Evolutionary conservation across 2,888 invertebrate species (phyloP), one percentile per base, ranked within the genome.

Genomic region (Lacanobia oleracea): DNA sequence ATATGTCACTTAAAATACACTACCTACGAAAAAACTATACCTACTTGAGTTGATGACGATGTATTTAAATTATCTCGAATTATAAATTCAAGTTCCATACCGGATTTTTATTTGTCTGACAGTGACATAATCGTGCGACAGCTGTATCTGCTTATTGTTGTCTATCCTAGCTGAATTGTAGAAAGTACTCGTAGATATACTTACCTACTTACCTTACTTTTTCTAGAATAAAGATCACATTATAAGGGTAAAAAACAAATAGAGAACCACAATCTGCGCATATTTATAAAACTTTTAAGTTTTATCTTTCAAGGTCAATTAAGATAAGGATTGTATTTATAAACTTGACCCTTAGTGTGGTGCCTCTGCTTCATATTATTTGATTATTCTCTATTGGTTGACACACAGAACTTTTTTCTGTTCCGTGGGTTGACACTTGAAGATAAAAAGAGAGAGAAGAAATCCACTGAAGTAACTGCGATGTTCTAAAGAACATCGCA

Each of bases 251-350:
- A 64, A 50, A 40, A 40, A 40, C n/a, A 1, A 64, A 40, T 10
- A 23, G 5, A 5, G 40, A 33, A 18, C 27, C 5, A 1, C 18
- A 66, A 18, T 18, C n/a, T 40, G 37, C 12, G 18, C 8, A 9
- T 5, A 53, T 51, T 21, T 51, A 51, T 16, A 54, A 27, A 54
- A 27, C 23, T 33, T 37, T 56, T n/a, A 5, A 12, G n/a, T 33
- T 18, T 54, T 27, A 56, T 56, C n/a, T 21, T 16, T 45, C 18
- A 60, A n/a, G 18, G 23, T 18, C 18, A 50, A 21, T 1, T 16
- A 40, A 9, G 50, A 61, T 60, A 48, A 59, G 33, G 8, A 43
- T 43, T 63, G 40, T 23, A 67, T 50, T 21, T 48, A 23, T 33
- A 23, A 8, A n/a, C 33, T 50, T 37, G 37, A 23, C 10, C 45